Conservation (phyloP, 2,797 vertebrate genomes). For the Sciaenops ocellatus region DNA sequence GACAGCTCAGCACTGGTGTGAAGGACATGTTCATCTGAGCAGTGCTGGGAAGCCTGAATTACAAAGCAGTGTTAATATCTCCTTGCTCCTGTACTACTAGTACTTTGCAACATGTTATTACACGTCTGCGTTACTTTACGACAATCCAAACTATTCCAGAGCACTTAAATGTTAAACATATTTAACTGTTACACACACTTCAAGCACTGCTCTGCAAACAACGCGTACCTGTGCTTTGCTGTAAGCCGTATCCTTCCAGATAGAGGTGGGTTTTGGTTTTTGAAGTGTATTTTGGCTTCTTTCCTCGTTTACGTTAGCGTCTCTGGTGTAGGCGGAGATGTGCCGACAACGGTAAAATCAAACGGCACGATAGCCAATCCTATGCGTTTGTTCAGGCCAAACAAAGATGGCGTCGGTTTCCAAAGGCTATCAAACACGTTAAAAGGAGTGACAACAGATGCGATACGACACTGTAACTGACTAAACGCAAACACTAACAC, state of each 20-base stretch:
- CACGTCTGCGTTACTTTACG: background rate
- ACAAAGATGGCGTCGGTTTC: constrained; percentile 47
- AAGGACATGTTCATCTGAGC: constrained; percentile 35
- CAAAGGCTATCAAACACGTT: rapidly evolving
- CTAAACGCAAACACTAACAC: background rate
- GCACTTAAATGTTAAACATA: background rate
- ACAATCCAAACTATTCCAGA: background rate
- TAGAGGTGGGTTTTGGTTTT: rapidly evolving
- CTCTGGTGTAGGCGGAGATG: constrained; percentile 30
- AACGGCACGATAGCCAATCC: too few relatives aligned
- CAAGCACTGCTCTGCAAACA: background rate
- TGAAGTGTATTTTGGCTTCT: background rate
- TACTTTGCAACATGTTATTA: background rate
- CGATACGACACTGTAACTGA: background rate
- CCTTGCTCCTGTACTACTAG: background rate
- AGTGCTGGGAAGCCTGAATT: background rate
- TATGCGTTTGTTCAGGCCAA: background rate
- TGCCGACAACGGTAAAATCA: background rate
- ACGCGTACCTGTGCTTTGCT: background rate
- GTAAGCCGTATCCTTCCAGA: background rate
- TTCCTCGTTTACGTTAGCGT: background rate
- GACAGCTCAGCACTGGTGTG: constrained; percentile 52
- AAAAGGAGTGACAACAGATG: background rate
- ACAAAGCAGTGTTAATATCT: background rate
- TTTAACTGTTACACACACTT: background rate